Evolutionary conservation across 1,140 invertebrate genomes (phyloP).

Genomic region (Drosophila hydei): DNA sequence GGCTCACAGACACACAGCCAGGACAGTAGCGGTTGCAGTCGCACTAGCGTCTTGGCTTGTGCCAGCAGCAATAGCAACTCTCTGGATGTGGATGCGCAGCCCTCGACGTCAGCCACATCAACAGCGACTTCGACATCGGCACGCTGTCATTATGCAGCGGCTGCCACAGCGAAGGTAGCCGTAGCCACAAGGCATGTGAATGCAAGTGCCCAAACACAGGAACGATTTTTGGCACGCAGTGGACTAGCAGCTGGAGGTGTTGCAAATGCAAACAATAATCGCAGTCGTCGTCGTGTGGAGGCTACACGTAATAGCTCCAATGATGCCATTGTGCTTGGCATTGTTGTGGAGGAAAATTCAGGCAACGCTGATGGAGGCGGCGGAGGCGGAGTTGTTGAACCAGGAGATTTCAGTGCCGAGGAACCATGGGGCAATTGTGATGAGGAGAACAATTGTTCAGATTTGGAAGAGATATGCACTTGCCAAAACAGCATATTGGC

Average conservation of each 20-base stretch:
- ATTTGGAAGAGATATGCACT: slow-evolving; percentile 81
- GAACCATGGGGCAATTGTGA: slow-evolving; percentile 83
- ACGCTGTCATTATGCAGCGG: slow-evolving; percentile 70
- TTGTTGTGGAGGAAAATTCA: slow-evolving; percentile 63
- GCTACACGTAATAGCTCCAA: slow-evolving; percentile 44
- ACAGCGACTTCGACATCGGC: slow-evolving; percentile 38
- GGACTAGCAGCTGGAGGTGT: slow-evolving; percentile 18
- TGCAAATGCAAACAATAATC: neutral
- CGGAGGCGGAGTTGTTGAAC: slow-evolving; percentile 39
- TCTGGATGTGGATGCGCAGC: slow-evolving; percentile 59
- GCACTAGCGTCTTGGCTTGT: slow-evolving; percentile 49
- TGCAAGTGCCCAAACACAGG: slow-evolving; percentile 77
- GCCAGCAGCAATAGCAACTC: neutral
- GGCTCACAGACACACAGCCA: slow-evolving; percentile 62
- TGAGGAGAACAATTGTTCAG: slow-evolving; percentile 80
- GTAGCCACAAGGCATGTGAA: slow-evolving; percentile 62
- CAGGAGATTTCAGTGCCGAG: slow-evolving; percentile 65
- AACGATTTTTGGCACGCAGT: slow-evolving; percentile 64
- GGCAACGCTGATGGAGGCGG: slow-evolving; percentile 23
- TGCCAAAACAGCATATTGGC: slow-evolving; percentile 67
- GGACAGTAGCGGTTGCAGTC: slow-evolving; percentile 73
- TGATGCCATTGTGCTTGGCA: slow-evolving; percentile 60
- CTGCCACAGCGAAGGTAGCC: slow-evolving; percentile 21
- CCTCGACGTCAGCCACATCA: slow-evolving; percentile 66
- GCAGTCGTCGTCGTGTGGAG: slow-evolving; percentile 23